Percentiles rank a stretch among this genome's conserved stretches.
Evolutionary conservation across 2,888 invertebrate genomes (phyloP).

Genomic region (Eupithecia dodoneata): DNA sequence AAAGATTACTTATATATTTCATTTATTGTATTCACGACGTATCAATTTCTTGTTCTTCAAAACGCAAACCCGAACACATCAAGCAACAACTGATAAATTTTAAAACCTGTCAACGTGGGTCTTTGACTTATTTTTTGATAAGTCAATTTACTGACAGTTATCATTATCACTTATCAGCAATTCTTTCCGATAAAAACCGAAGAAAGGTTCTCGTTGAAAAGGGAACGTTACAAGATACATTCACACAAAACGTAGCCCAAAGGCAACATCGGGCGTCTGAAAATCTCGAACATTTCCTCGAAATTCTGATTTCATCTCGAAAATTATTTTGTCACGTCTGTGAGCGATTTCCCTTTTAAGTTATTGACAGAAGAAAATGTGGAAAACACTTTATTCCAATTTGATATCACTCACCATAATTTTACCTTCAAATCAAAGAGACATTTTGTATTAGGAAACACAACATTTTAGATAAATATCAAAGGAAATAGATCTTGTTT

Average conservation of each 20-base stretch:
- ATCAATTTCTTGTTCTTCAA: neutral
- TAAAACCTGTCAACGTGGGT: too few species aligned
- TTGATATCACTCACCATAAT: neutral
- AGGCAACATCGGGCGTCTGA: slow-evolving; percentile 31
- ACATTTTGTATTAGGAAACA: neutral
- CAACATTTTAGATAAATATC: neutral
- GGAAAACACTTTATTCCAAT: slow-evolving; percentile 2
- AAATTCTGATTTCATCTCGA: slow-evolving; percentile 10
- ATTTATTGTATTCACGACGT: neutral
- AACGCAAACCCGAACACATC: neutral
- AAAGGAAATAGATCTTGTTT: neutral
- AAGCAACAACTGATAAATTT: neutral
- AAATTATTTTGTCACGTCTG: slow-evolving; percentile 4
- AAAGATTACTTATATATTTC: too few species aligned
- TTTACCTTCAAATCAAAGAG: neutral
- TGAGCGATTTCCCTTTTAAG: neutral
- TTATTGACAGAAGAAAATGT: neutral
- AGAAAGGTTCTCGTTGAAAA: neutral
- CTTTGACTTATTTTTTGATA: too few species aligned
- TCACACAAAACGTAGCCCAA: slow-evolving; percentile 33
- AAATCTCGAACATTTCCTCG: slow-evolving; percentile 17
- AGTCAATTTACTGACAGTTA: neutral
- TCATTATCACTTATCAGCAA: neutral
- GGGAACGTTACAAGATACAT: slow-evolving; percentile 3
- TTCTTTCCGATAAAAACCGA: neutral